Evolutionary conservation across 1,140 invertebrate species (phyloP), one percentile per base, ranked within the genome.

Genomic region (Eriocheir sinensis): DNA sequence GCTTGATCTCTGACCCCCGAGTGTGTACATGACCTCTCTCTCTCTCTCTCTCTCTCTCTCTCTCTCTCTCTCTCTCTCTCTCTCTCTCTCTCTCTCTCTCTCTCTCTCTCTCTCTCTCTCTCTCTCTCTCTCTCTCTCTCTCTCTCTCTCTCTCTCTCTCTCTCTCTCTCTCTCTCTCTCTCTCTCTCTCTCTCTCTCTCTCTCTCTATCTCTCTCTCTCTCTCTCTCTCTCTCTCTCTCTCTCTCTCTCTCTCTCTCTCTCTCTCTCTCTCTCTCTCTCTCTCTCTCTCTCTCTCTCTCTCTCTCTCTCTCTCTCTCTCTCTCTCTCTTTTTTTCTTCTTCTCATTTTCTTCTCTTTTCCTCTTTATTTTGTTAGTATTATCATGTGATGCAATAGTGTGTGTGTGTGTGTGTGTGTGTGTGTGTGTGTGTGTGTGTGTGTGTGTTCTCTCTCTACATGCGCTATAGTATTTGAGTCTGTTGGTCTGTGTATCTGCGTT

Each of bases 21-120:
- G 60, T 72, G 60, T 72, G 60, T 72, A 72, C 60, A 72, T 72
- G 60, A 72, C 60, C 60, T 72, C 60, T 72, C 60, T 72, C 60
- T 72, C 53, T 60, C 53, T 60, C 53, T 60, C 53, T 60, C 53
- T 60, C 53, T 60, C 53, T 60, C 53, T 60, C 53, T 60, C 53
- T 60, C 53, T 60, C 60, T 72, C 60, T 72, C 60, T 72, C 60
- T 72, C 60, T 72, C 60, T 72, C 60, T 72, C 60, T 72, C 60
- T 72, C 60, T 72, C 60, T n/a, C 60, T 72, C 60, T 72, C 60
- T 72, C 60, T 72, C 60, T 72, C 60, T 72, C 60, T 72, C 48
- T 53, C 48, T 53, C 48, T 53, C 21, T 53, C 48, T n/a, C 60
- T 72, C 27, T 72, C 27, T 72, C 60, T n/a, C 27, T 72, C 60